Evolutionary conservation across 2,888 invertebrate genomes (phyloP).

Genomic region (Cetonia aurata): DNA sequence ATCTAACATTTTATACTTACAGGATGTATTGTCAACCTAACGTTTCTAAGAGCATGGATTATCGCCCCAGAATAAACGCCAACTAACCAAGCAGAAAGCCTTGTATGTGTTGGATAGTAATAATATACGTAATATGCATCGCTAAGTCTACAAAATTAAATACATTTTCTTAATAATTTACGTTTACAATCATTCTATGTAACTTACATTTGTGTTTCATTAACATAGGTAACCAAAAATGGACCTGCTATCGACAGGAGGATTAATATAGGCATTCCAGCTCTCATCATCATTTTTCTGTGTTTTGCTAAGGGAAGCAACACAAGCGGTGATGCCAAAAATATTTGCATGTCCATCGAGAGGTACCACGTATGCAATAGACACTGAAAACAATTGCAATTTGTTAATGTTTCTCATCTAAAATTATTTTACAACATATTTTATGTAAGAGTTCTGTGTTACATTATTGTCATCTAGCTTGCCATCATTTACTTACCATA

Average conservation of each 20-base stretch:
- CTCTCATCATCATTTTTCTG: constrained; percentile 36
- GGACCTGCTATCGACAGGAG: constrained; percentile 41
- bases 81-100: constrained; percentile 52
- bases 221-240: constrained; percentile 41
- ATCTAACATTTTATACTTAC: background rate
- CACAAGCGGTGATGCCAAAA: constrained; percentile 59
- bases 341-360: constrained; percentile 63
- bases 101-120: constrained; percentile 52
- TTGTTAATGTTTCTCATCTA: no score
- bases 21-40: constrained; percentile 47
- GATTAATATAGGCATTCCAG: constrained; percentile 36
- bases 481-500: constrained; percentile 24
- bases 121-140: constrained; percentile 46
- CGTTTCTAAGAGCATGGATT: constrained; percentile 50
- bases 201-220: constrained; percentile 45
- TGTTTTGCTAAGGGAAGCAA: constrained; percentile 55
- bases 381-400: constrained; percentile 56
- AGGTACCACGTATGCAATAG: constrained; percentile 62
- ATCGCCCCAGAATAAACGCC: constrained; percentile 53
- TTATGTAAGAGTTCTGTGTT: no score
- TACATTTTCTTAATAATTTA: background rate
- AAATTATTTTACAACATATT: no score
- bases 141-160: constrained; percentile 40
- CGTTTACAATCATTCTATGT: background rate
- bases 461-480: no score